These are phyloP conservation scores for Achlya flavicornis DNA, from an alignment of 2,888 invertebrate genomes.

Conservation along the genomic window DNA sequence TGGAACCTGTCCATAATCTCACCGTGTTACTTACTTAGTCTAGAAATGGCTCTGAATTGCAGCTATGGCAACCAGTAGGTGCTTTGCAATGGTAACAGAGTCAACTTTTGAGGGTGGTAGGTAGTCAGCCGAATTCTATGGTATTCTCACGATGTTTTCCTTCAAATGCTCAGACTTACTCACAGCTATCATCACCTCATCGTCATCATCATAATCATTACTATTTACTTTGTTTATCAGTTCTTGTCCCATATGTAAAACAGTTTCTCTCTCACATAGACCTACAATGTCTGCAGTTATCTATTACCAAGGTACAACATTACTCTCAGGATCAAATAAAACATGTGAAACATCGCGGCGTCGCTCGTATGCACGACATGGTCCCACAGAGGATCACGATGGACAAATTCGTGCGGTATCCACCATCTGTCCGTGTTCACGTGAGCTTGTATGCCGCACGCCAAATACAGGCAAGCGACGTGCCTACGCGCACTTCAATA, in stretches of 20 bases:
- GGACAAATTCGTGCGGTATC: conserved; percentile 34
- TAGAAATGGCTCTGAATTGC: no score
- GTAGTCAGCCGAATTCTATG: no score
- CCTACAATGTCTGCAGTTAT: not conserved
- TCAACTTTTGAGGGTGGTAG: no score
- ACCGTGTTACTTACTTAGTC: no score
- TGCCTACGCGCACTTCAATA: conserved; percentile 1
- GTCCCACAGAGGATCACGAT: conserved; percentile 3
- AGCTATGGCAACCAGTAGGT: no score
- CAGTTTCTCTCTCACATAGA: not conserved
- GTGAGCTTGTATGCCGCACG: conserved; percentile 12
- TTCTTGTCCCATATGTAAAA: no score
- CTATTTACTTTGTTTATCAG: no score
- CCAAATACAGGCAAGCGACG: conserved; percentile 24
- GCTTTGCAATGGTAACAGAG: no score
- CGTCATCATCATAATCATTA: no score
- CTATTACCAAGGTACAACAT: not conserved
- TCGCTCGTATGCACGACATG: conserved; percentile 3
- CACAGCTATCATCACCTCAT: no score
- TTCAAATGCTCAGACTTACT: no score
- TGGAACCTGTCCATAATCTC: not conserved
- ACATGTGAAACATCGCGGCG: conserved; percentile 1
- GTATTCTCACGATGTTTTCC: no score
- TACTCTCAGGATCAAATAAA: not conserved
- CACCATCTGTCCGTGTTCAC: conserved; percentile 23